Percentiles rank a stretch among this genome's conserved stretches.
These are phyloP conservation scores for Synergus japonicus DNA, from an alignment of 2,888 invertebrate genomes.

Conservation along the genomic window DNA sequence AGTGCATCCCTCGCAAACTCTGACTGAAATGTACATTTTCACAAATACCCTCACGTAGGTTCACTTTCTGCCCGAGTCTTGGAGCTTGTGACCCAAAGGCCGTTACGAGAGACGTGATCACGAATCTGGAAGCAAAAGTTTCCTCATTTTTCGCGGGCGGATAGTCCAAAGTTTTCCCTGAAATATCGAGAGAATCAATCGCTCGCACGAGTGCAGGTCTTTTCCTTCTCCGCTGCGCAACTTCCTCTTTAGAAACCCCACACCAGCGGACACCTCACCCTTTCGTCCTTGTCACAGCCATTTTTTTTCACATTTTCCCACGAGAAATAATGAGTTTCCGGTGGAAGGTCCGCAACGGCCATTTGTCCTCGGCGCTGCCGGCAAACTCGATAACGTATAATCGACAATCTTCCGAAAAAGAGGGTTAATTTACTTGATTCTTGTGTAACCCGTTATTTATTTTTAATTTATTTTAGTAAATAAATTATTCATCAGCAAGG, in stretches of 20 bases:
- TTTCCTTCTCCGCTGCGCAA: conserved; percentile 35
- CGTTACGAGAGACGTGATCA: conserved; percentile 66
- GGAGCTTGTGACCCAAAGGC: conserved; percentile 57
- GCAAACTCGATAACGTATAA: conserved; percentile 32
- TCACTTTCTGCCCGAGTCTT: neutral
- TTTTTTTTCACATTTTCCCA: conserved; percentile 36
- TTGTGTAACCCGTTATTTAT: neutral
- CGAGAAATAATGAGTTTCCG: conserved; percentile 50
- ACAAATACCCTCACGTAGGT: neutral
- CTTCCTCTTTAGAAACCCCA: conserved; percentile 28
- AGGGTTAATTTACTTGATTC: neutral
- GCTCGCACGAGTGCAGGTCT: conserved; percentile 58
- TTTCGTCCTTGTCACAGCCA: conserved; percentile 8
- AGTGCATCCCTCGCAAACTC: neutral
- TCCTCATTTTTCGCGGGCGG: conserved; percentile 74
- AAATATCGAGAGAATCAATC: conserved; percentile 75
- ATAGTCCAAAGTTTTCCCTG: conserved; percentile 66
- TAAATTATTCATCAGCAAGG: no score
- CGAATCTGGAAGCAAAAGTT: conserved; percentile 69
- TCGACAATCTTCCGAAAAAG: conserved; percentile 3
- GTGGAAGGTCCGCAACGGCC: conserved; percentile 28
- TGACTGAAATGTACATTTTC: conserved; percentile 1
- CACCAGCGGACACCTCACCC: conserved; percentile 15
- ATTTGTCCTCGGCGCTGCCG: neutral
- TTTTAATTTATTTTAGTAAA: no score